phyloP scores from a whole-genome alignment of 2,888 invertebrate species.

The Drosophila kambysellisi region DNA sequence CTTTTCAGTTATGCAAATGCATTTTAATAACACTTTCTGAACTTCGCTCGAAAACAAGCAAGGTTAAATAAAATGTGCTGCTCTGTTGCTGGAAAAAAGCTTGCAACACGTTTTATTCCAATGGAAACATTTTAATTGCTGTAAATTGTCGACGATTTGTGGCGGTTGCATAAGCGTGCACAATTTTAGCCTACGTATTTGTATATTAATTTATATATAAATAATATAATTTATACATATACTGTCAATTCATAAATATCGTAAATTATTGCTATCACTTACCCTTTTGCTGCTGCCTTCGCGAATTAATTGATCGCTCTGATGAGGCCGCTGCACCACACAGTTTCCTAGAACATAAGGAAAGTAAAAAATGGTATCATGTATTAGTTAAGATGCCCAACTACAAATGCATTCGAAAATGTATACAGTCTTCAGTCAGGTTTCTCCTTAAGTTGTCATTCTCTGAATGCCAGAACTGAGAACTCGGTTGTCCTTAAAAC shows the following conservation, averaged over 20 bases:
- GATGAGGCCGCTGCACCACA: constrained; percentile 92
- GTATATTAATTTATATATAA: background rate
- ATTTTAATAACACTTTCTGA: constrained; percentile 56
- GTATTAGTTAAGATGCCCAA: background rate
- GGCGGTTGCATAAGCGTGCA: constrained; percentile 9
- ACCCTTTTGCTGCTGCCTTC: constrained; percentile 95
- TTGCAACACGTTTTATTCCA: constrained; percentile 22
- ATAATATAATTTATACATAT: too few species aligned
- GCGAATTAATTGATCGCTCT: constrained; percentile 93
- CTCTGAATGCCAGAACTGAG: too few species aligned
- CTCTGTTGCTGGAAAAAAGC: constrained; percentile 23
- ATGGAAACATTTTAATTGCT: constrained; percentile 50
- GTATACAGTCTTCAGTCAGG: background rate
- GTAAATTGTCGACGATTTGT: constrained; percentile 45
- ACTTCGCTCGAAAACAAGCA: constrained; percentile 31
- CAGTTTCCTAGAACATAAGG: constrained; percentile 88
- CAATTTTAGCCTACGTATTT: background rate
- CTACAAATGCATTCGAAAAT: background rate
- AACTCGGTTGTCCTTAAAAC: too few species aligned
- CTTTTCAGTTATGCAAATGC: constrained; percentile 69
- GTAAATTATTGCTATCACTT: constrained; percentile 73
- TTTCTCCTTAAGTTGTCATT: background rate
- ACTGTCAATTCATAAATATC: background rate
- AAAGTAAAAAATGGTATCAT: background rate
- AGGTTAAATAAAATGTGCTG: constrained; percentile 47